Conservation (phyloP, 2,113 vertebrate species). For the Antigone vipio region DNA sequence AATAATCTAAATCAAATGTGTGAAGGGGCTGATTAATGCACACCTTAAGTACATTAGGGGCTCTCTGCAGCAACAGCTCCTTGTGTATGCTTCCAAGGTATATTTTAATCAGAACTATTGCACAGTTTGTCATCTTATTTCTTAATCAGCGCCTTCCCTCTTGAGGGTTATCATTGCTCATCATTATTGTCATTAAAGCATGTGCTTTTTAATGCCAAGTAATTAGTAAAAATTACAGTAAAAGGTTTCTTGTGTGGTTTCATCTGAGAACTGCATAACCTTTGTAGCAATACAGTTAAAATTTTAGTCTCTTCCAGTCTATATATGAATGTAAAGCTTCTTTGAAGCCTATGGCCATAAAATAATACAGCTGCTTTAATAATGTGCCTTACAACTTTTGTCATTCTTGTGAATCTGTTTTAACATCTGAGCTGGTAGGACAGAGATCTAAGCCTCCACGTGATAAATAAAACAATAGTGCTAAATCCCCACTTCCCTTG, state of each 20-base stretch:
- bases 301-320: not conserved
- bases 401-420: not conserved
- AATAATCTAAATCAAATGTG: not conserved
- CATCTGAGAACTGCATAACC: not conserved
- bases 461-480: not conserved
- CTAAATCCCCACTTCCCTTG: not conserved
- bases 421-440: not conserved
- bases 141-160: not conserved
- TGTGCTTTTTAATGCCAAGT: conserved; percentile 9
- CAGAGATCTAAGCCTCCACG: not conserved
- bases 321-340: not conserved
- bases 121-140: conserved; percentile 1
- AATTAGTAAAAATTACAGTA: conserved; percentile 12
- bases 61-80: not conserved
- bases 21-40: not conserved
- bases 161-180: not conserved
- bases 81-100: not conserved
- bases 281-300: not conserved
- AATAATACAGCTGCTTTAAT: not conserved
- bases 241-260: not conserved
- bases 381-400: not conserved
- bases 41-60: not conserved
- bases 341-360: not conserved
- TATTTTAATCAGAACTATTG: conserved; percentile 23
- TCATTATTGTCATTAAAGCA: not conserved